Evolutionary conservation across 2,888 invertebrate species (phyloP), one percentile per base, ranked within the genome.

Genomic region (Lamellibrachia columna): DNA sequence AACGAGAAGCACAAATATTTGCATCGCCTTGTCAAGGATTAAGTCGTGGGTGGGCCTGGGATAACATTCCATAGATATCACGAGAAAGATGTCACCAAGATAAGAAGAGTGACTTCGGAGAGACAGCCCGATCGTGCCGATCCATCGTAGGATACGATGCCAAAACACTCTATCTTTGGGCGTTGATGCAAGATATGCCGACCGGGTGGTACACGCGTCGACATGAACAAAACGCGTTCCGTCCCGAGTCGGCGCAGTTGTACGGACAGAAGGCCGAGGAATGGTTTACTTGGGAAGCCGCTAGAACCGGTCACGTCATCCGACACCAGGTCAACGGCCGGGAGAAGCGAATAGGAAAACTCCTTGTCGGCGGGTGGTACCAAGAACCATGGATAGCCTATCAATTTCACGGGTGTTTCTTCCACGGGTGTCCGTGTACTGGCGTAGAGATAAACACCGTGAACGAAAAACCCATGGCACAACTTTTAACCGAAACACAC

Each of bases 371-470:
- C 22, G 91, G 53, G 4, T 91, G 40, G 28, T 52, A 28, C n/a
- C 53, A 52, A 22, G 91, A 91, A 55, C 52, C 91, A 11, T 53
- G n/a, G 9, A 91, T 40, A 52, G 91, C 60, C 8, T 75, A 92
- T 53, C 92, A 94, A 28, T 94, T 93, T 92, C 93, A 93, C 58
- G 93, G 94, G 8, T 94, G 94, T 90, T 93, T 93, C 53, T 92
- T 90, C 40, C 94, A 93, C 75, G 93, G 93, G 3, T 93, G 93
- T 90, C 53, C 55, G 1, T 91, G 91, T 28, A 93, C 58, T 75
- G 60, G 75, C 52, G 91, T 15, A 40, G 3, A 91, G 3, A 53
- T 53, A 91, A 53, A 92, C 28, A 1, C 92, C 58, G 58, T 75
- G 75, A 75, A 75, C 75, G 75, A 22, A 9, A 75, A 75, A 22